Conservation (phyloP, 64 coral and sea anemone species). For the Platygyra sinensis region DNA sequence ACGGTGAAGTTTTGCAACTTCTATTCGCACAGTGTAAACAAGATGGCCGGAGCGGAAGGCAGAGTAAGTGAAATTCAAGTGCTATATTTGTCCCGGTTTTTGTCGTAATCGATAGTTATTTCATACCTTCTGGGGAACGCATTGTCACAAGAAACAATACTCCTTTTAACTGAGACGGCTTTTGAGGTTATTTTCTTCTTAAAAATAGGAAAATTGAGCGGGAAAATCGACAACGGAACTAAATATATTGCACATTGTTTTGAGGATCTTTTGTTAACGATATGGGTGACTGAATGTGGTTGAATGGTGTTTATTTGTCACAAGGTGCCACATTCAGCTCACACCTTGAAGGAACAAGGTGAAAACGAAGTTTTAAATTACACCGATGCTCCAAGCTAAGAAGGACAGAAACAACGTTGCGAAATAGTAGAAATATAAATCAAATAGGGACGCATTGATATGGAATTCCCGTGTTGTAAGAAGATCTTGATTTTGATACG, state of each 20-base stretch:
- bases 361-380: background rate
- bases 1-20: background rate
- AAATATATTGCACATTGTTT: no score
- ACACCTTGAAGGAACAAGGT: background rate
- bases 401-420: background rate
- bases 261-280: conserved; percentile 1
- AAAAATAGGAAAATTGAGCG: no score
- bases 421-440: background rate
- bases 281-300: background rate
- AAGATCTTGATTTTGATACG: background rate
- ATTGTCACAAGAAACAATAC: no score
- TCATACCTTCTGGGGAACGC: no score
- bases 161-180: background rate
- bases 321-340: background rate
- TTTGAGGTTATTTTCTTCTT: background rate
- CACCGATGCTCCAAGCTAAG: background rate
- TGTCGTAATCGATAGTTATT: background rate
- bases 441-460: background rate
- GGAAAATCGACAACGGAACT: background rate
- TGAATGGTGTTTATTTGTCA: background rate
- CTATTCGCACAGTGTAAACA: conserved; percentile 85
- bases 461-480: conserved; percentile 38
- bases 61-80: no score
- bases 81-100: conserved; percentile 23
- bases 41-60: conserved; percentile 91